Conservation (phyloP, 2,113 vertebrate genomes). For the Melospiza melodia region DNA sequence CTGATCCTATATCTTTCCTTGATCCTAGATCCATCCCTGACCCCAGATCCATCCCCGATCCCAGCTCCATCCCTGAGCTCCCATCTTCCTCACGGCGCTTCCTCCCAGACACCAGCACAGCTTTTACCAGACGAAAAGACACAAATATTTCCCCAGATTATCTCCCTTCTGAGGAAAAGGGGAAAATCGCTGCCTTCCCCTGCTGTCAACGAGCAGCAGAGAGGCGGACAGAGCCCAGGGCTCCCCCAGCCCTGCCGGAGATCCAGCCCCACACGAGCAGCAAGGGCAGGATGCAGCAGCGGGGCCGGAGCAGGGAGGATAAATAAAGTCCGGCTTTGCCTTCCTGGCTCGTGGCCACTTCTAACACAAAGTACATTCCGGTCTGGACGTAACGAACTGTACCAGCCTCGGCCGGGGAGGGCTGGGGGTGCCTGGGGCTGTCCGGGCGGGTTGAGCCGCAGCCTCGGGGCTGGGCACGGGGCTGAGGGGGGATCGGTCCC, state of each 20-base stretch:
- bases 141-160: neutral
- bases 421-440: neutral
- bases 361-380: conserved; percentile 81
- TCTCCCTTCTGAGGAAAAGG: neutral
- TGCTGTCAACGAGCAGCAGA: accelerated
- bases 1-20: neutral
- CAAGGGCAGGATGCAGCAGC: conserved; percentile 64
- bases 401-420: conserved; percentile 66
- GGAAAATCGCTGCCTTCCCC: neutral
- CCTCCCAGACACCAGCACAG: neutral
- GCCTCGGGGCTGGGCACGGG: neutral
- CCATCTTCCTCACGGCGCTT: accelerated
- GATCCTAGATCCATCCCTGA: too few relatives aligned
- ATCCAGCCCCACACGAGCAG: neutral
- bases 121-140: neutral
- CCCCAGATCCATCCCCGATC: neutral
- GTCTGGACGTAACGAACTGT: conserved; percentile 78
- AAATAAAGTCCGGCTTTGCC: conserved; percentile 73
- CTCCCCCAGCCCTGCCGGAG: neutral
- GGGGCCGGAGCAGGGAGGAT: conserved; percentile 54
- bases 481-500: neutral
- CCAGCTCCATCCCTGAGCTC: neutral
- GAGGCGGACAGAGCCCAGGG: neutral
- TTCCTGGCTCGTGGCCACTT: conserved; percentile 76
- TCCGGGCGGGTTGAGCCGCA: neutral